Evolutionary conservation across 92 coral and sea anemone species (phyloP), one percentile per base, ranked within the genome.

Genomic region (Galaxea fascicularis): DNA sequence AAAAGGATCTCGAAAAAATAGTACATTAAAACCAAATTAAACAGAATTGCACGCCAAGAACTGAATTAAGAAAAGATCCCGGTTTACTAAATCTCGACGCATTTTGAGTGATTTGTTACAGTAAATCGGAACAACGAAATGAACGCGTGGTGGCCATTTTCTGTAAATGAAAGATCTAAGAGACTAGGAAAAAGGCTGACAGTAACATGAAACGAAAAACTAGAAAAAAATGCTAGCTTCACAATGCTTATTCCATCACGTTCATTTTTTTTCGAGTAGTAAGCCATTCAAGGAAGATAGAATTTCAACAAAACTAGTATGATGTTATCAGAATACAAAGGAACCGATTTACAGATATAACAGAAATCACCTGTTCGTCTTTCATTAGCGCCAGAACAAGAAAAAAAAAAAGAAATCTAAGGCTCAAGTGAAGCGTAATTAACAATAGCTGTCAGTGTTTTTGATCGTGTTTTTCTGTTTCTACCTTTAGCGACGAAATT

Each of bases 271-370:
- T 74, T 63, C 78, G 71, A 92, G 95, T 91, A 91, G 93, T 74
- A 69, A 88, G 93, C 88, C 85, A 84, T 94, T 88, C 90, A 90
- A 81, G 79, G 73, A 60, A 90, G 94, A 93, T 94, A 85, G 87
- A 93, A 70, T 90, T 87, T 89, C 95, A 80, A 83, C 90, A 92
- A 87, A 87, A 89, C 86, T 91, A 66, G 86, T 76, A 79, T 79
- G 95, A 89, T 93, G 88, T 85, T 71, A 84, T 88, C 86, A 15
- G 78, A 76, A 90, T 77, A 94, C 95, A 92, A 87, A 88, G 90
- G 88, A 52, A 68, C 76, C 85, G 85, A 83, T 93, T 84, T 79
- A 56, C 74, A 80, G 88, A 86, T 83, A 88, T 76, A 63, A 64
- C 21, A 58, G 52, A 77, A 76, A 79, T 86, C 98, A 94, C 95